Evolutionary conservation across 2,113 vertebrate species (phyloP).

Genomic region (Bos indicus): DNA sequence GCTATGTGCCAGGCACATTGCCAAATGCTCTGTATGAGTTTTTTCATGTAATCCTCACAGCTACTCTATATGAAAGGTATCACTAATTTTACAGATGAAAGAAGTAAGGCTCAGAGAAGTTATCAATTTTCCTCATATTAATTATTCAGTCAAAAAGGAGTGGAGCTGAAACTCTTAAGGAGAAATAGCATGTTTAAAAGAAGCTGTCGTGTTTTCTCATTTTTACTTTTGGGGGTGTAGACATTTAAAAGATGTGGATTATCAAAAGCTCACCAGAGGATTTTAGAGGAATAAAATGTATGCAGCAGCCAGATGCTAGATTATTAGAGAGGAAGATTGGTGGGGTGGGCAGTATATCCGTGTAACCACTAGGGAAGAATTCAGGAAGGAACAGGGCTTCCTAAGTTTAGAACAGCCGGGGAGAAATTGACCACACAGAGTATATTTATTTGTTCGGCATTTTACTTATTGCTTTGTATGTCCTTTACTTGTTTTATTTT

Average conservation of each 20-base stretch:
- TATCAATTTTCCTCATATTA: not conserved
- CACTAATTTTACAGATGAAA: not conserved
- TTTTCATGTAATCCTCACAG: not conserved
- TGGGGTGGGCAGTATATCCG: not conserved
- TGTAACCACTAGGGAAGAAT: not conserved
- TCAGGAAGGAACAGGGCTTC: not conserved
- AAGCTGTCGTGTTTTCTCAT: not conserved
- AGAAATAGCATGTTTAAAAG: not conserved
- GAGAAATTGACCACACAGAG: not conserved
- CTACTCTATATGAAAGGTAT: not conserved
- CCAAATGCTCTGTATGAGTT: not conserved
- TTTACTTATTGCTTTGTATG: not conserved
- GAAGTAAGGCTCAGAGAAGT: not conserved
- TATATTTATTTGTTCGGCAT: not conserved
- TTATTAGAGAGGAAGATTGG: not conserved
- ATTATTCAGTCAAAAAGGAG: not conserved
- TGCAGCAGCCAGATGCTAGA: not conserved
- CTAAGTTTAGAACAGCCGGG: not conserved
- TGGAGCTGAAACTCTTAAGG: not conserved
- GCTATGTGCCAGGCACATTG: not conserved
- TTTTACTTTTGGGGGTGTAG: not conserved
- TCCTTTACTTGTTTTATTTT: constrained; percentile 1
- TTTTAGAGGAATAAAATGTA: not conserved
- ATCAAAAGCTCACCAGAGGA: not conserved
- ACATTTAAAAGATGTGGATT: not conserved